These are phyloP conservation scores for Sinocyclocheilus anshuiensis DNA, from an alignment of 2,113 vertebrate genomes.

Conservation along the genomic window DNA sequence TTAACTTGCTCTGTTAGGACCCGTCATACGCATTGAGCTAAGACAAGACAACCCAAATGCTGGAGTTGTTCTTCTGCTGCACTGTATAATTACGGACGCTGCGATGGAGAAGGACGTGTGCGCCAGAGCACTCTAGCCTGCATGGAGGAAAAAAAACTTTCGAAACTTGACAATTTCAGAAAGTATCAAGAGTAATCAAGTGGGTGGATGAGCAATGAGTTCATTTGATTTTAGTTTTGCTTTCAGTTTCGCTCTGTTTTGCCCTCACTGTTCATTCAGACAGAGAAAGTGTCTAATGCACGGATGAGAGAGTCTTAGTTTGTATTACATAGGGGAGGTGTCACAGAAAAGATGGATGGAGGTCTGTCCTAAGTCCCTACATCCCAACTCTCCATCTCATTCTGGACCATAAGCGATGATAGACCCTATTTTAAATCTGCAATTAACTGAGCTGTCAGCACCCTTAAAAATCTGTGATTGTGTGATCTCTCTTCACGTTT, in stretches of 20 bases:
- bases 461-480: constrained; percentile 12
- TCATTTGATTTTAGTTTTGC: constrained; percentile 27
- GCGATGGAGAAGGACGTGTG: background rate
- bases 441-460: constrained; percentile 18
- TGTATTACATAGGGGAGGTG: constrained; percentile 11
- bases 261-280: background rate
- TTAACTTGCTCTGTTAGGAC: constrained; percentile 42
- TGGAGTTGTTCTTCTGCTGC: constrained; percentile 18
- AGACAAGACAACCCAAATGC: constrained; percentile 8
- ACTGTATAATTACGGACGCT: constrained; percentile 9
- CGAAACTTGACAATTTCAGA: constrained; percentile 4
- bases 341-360: constrained; percentile 37
- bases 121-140: background rate
- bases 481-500: constrained; percentile 11
- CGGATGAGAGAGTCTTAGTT: background rate
- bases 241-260: constrained; percentile 1
- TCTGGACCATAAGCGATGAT: background rate
- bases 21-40: constrained; percentile 13
- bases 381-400: background rate
- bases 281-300: constrained; percentile 1
- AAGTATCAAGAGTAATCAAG: constrained; percentile 18
- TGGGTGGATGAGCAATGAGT: constrained; percentile 27
- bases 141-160: background rate
- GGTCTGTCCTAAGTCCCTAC: background rate
- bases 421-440: constrained; percentile 14